Conservation (phyloP, 2,888 invertebrate genomes). For the Plagodis dolabraria region DNA sequence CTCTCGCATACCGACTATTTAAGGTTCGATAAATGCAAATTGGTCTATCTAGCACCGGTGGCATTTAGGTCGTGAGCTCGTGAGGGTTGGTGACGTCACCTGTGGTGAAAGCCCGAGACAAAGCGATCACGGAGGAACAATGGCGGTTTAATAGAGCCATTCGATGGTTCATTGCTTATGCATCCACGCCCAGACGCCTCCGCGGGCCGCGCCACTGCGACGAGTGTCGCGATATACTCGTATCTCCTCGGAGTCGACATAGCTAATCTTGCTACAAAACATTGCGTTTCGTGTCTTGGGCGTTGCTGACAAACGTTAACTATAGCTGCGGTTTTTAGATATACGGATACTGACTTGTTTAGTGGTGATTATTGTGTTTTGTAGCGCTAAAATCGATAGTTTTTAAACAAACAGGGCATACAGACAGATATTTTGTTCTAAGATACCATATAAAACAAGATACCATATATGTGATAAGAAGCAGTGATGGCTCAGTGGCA, state of each 20-base stretch:
- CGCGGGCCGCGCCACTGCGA: conserved; percentile 47
- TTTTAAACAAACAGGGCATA: too few species aligned
- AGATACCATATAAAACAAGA: too few species aligned
- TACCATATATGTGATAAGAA: too few species aligned
- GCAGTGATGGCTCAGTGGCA: too few species aligned
- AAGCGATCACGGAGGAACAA: conserved; percentile 76
- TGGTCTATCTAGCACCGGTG: conserved; percentile 67
- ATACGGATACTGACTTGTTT: too few species aligned
- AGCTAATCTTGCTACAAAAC: conserved; percentile 41
- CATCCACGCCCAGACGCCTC: conserved; percentile 82
- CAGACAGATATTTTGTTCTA: too few species aligned
- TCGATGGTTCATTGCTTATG: conserved; percentile 83
- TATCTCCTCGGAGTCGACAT: conserved; percentile 60
- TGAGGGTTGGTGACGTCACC: conserved; percentile 68
- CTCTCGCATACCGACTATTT: conserved; percentile 55
- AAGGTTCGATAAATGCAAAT: conserved; percentile 70
- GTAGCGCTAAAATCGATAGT: too few species aligned
- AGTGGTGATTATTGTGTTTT: too few species aligned
- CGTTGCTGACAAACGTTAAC: too few species aligned
- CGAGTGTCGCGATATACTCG: conserved; percentile 60
- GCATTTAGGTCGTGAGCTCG: conserved; percentile 72
- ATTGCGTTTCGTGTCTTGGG: background rate
- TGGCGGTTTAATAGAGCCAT: conserved; percentile 82
- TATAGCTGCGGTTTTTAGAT: too few species aligned
- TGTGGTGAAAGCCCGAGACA: conserved; percentile 76